These are phyloP conservation scores for Eucidaris tribuloides DNA, from an alignment of 35 echinoderm and acorn worm species.

Conservation along the genomic window DNA sequence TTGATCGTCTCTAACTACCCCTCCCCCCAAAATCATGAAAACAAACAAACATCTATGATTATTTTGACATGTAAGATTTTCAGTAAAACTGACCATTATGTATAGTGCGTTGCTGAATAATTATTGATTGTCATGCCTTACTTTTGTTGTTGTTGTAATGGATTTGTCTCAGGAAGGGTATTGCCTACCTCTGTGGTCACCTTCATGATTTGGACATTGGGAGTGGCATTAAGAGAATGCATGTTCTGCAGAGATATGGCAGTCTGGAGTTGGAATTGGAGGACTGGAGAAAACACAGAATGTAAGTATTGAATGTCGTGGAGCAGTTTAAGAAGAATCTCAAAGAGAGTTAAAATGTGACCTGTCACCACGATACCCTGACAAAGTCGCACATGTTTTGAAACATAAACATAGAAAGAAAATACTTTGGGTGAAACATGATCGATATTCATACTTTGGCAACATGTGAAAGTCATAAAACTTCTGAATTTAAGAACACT, in stretches of 20 bases:
- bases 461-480: too few species aligned
- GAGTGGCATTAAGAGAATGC: constrained; percentile 54
- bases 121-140: background rate
- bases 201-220: constrained; percentile 68
- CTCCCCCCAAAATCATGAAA: background rate
- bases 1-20: background rate
- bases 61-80: background rate
- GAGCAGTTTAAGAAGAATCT: too few species aligned
- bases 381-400: too few species aligned
- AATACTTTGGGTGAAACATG: too few species aligned
- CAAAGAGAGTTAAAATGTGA: too few species aligned
- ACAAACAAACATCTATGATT: background rate
- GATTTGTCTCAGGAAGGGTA: constrained; percentile 60
- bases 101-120: background rate
- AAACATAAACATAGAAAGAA: too few species aligned
- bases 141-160: background rate
- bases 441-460: too few species aligned
- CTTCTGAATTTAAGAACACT: too few species aligned
- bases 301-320: constrained; percentile 55
- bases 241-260: constrained; percentile 62
- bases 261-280: constrained; percentile 83
- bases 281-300: constrained; percentile 88
- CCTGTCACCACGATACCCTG: too few species aligned
- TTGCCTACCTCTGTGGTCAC: constrained; percentile 94
- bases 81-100: background rate